Evolutionary conservation across 2,888 invertebrate genomes (phyloP).

Genomic region (Drosophila kambysellisi): DNA sequence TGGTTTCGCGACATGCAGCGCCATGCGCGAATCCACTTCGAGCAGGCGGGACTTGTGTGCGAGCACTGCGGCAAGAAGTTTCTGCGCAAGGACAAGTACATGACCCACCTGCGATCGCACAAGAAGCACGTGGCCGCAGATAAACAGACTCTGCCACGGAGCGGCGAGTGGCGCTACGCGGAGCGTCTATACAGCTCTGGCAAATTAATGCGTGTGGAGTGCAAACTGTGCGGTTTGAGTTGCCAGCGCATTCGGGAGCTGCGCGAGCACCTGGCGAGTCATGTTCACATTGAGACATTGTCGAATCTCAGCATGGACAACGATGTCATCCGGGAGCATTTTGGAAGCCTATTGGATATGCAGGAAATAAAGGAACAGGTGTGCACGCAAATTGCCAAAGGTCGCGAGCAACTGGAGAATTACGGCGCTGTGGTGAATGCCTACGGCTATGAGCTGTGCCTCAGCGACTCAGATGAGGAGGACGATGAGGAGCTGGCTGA

Average conservation of each 20-base stretch:
- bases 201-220: slow-evolving; percentile 72
- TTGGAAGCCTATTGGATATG: slow-evolving; percentile 49
- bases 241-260: slow-evolving; percentile 71
- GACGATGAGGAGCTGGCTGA: slow-evolving; percentile 61
- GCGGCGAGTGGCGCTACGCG: slow-evolving; percentile 74
- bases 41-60: slow-evolving; percentile 65
- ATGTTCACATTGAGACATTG: slow-evolving; percentile 55
- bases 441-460: slow-evolving; percentile 81
- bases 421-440: slow-evolving; percentile 80
- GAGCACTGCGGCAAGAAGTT: slow-evolving; percentile 73
- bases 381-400: slow-evolving; percentile 62
- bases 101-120: slow-evolving; percentile 71
- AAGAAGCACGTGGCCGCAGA: slow-evolving; percentile 43
- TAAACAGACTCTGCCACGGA: slow-evolving; percentile 29
- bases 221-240: slow-evolving; percentile 80
- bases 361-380: slow-evolving; percentile 62
- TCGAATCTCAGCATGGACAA: slow-evolving; percentile 46
- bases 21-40: slow-evolving; percentile 77
- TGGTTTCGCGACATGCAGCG: slow-evolving; percentile 82
- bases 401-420: slow-evolving; percentile 59
- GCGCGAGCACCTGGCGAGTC: slow-evolving; percentile 72
- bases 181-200: slow-evolving; percentile 76
- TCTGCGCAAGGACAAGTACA: slow-evolving; percentile 78
- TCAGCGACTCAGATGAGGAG: slow-evolving; percentile 82
- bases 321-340: slow-evolving; percentile 66